Conservation (phyloP, 2,113 vertebrate genomes). For the Aldabrachelys gigantea region DNA sequence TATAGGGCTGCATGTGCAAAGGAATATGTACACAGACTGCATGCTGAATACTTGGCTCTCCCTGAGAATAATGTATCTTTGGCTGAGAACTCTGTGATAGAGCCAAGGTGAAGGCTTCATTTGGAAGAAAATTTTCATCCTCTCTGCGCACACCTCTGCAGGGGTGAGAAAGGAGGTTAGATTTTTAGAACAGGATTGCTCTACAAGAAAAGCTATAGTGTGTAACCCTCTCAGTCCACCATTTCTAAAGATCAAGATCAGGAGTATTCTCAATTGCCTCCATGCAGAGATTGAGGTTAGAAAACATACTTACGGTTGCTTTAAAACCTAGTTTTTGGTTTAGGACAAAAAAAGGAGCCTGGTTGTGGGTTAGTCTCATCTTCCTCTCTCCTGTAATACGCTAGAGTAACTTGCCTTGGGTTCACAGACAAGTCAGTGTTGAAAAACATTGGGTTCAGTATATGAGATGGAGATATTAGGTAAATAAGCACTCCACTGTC, state of each 20-base stretch:
- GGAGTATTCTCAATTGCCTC: conserved; percentile 47
- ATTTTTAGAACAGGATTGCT: neutral
- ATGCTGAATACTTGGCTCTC: rapidly evolving
- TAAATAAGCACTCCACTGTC: rapidly evolving
- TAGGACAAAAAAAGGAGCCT: rapidly evolving
- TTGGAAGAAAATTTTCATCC: rapidly evolving
- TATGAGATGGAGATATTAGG: neutral
- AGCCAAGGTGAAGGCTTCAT: neutral
- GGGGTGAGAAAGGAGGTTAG: neutral
- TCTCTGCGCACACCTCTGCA: neutral
- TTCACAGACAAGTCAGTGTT: rapidly evolving
- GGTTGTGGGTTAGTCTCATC: rapidly evolving
- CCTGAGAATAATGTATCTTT: rapidly evolving
- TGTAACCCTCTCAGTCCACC: rapidly evolving
- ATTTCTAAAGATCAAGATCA: rapidly evolving
- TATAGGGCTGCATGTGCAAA: rapidly evolving
- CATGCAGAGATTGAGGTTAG: conserved; percentile 35
- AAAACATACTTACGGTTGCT: neutral
- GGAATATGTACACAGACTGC: neutral
- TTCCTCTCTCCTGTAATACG: rapidly evolving
- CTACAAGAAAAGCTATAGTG: rapidly evolving
- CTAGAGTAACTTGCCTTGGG: neutral
- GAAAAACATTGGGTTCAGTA: rapidly evolving
- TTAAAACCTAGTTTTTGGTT: rapidly evolving
- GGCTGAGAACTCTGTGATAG: neutral